Evolutionary conservation across 2,888 invertebrate genomes (phyloP), one percentile per base, ranked within the genome.

Genomic region (Drosophila siamana): DNA sequence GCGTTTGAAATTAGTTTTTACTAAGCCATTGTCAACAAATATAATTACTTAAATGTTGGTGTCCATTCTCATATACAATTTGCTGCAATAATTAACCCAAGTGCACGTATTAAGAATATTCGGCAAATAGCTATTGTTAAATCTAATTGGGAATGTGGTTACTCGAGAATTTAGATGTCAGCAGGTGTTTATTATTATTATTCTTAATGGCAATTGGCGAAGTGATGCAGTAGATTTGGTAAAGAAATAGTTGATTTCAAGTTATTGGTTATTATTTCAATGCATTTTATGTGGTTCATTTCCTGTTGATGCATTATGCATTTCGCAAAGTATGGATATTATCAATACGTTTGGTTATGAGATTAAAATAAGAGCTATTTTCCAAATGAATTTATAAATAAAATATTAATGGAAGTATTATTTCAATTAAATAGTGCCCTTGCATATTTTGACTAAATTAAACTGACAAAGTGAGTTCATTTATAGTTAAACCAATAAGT

Each of bases 1-100:
- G 65, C 70, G 61, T 70, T 26, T 43, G 24, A 62, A 74, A 74
- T 74, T 74, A 59, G 61, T 74, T 74, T 74, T 74, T 36, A 47
- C 65, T 55, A 36, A 62, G 30, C 69, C 44, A 64, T 74, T 74
- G 74, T 74, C 54, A 56, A 48, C 69, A 55, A 69, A 60, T 36
- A 51, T 40, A 73, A 47, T 57, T 54, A 47, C 68, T 51, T 57
- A 64, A 59, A 63, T 46, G 48, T 36, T 13, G 9, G n/a, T 15
- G 2, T 15, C 7, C 36, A 38, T 38, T 15, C 15, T 7, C 7
- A 38, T 6, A 15, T 33, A 33, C n/a, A 33, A 33, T 7, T 7
- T 15, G 15, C 15, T 13, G 15, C 36, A 2, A 38, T 15, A 38
- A 38, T 38, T 38, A 38, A 38, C 36, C 36, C 36, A 15, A 15